phyloP scores from a whole-genome alignment of 2,113 vertebrate genomes.

The Cygnus atratus region DNA sequence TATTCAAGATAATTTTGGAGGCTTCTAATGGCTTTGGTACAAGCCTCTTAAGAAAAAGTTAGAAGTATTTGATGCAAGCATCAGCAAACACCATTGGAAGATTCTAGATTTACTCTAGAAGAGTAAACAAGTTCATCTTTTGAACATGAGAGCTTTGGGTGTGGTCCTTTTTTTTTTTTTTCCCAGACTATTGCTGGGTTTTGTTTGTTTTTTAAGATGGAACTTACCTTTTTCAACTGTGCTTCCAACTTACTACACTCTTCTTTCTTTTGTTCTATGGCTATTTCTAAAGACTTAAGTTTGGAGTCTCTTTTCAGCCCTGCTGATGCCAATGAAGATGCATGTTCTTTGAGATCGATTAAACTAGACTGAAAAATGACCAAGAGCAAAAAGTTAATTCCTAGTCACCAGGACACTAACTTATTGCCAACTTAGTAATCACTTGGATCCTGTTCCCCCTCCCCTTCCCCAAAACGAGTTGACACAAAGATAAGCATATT shows the following conservation, averaged over 20 bases:
- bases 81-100: conserved; percentile 54
- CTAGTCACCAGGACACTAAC: background rate
- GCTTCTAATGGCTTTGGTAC: conserved; percentile 51
- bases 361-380: conserved; percentile 88
- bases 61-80: conserved; percentile 63
- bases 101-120: conserved; percentile 44
- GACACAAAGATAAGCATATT: background rate
- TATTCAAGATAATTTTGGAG: conserved; percentile 52
- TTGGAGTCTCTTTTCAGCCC: conserved; percentile 98
- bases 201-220: conserved; percentile 9
- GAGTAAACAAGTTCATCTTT: conserved; percentile 7
- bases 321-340: conserved; percentile 94
- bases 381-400: conserved; percentile 69
- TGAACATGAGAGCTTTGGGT: background rate
- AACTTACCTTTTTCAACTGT: conserved; percentile 90
- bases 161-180: background rate
- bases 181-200: background rate
- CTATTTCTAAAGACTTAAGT: conserved; percentile 97
- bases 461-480: background rate
- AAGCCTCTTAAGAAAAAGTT: conserved; percentile 44
- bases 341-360: conserved; percentile 98
- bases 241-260: conserved; percentile 99
- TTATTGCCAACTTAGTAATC: conserved; percentile 20
- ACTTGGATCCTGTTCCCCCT: conserved; percentile 29
- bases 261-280: conserved; percentile 99